Conservation (phyloP, 1,140 invertebrate genomes). For the Sycophaga agraensis region DNA sequence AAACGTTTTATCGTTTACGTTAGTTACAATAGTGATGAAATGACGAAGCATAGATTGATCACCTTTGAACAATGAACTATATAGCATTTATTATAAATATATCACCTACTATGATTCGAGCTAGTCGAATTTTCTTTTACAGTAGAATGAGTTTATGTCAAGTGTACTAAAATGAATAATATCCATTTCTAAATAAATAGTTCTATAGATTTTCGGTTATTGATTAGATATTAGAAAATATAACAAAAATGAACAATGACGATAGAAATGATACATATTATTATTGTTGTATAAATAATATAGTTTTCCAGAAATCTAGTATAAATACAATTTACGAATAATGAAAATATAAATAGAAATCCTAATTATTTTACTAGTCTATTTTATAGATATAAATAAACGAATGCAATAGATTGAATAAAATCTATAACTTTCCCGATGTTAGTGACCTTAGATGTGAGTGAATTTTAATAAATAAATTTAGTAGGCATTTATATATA, state of each 20-base stretch:
- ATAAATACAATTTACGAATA: not conserved
- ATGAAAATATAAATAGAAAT: conserved; percentile 3
- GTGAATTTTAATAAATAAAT: conserved; percentile 12
- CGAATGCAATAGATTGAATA: conserved; percentile 5
- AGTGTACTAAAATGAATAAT: not conserved
- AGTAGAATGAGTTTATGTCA: not conserved
- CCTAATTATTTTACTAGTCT: not conserved
- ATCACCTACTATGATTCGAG: conserved; percentile 14
- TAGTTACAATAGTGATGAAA: conserved; percentile 8
- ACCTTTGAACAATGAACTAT: conserved; percentile 6
- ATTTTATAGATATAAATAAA: not conserved
- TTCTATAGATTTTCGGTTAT: not conserved
- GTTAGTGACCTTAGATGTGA: not conserved
- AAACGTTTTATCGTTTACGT: not conserved
- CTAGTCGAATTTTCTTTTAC: conserved; percentile 16
- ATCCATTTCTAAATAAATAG: not conserved
- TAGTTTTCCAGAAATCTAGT: conserved; percentile 14
- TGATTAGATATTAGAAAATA: conserved; percentile 2
- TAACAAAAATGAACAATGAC: not conserved
- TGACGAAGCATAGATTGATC: conserved; percentile 20
- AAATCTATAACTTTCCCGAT: not conserved
- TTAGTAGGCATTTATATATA: conserved; percentile 25
- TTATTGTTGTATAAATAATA: conserved; percentile 2
- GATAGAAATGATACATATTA: too few relatives aligned
- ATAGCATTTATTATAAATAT: conserved; percentile 19